phyloP scores from a whole-genome alignment of 2,888 invertebrate species.

The Phlogophora meticulosa region DNA sequence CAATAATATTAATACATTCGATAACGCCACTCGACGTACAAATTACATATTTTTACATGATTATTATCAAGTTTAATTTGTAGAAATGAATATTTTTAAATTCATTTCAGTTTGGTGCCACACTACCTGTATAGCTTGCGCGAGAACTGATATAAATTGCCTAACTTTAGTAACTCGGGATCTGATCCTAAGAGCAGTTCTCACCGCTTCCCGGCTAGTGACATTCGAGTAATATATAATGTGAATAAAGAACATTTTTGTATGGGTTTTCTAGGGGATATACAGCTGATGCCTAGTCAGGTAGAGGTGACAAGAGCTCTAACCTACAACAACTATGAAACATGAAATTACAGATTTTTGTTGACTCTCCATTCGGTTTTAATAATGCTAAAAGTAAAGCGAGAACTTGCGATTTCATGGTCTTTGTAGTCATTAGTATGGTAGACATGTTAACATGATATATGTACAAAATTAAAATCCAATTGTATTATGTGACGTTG shows the following conservation, averaged over 20 bases:
- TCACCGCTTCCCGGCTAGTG: constrained; percentile 42
- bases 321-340: constrained; percentile 26
- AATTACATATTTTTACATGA: constrained; percentile 58
- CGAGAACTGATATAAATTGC: constrained; percentile 38
- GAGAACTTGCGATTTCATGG: constrained; percentile 43
- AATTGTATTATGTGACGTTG: not conserved
- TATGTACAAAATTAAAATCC: constrained; percentile 1
- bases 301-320: constrained; percentile 37
- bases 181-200: constrained; percentile 28
- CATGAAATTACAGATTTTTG: constrained; percentile 43
- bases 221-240: constrained; percentile 45
- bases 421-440: constrained; percentile 18
- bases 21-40: constrained; percentile 53
- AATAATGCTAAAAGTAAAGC: constrained; percentile 31
- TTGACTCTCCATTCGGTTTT: constrained; percentile 32
- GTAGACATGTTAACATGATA: constrained; percentile 10
- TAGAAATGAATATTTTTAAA: constrained; percentile 57
- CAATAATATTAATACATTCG: constrained; percentile 61
- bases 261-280: constrained; percentile 68
- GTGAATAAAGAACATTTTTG: constrained; percentile 65
- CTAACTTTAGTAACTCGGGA: constrained; percentile 34
- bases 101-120: constrained; percentile 55
- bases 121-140: constrained; percentile 28
- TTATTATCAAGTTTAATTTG: constrained; percentile 60
- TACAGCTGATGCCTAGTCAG: constrained; percentile 46